A percentile compares a stretch with the other conserved stretches of the same genome.
Evolutionary conservation across 1,140 invertebrate genomes (phyloP).

Genomic region (Brachionus rotundiformis): DNA sequence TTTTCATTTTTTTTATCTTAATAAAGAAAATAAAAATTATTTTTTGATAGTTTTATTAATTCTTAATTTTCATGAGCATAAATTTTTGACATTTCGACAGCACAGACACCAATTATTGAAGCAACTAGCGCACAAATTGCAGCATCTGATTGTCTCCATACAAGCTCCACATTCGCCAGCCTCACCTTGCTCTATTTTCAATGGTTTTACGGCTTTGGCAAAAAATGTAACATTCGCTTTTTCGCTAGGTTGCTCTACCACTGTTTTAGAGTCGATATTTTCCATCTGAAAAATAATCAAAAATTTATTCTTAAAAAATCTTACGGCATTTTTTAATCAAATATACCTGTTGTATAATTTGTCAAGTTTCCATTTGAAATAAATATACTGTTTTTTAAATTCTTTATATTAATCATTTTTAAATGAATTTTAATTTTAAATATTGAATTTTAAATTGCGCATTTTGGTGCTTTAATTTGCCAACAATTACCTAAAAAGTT

Average conservation of each 20-base stretch:
- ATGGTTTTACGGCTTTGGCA: not conserved
- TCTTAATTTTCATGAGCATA: not conserved
- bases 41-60: not conserved
- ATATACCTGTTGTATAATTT: not conserved
- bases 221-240: not conserved
- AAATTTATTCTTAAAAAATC: too few relatives aligned
- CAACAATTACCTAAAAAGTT: too few relatives aligned
- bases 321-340: too few relatives aligned
- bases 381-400: too few relatives aligned
- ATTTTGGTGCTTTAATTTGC: too few relatives aligned
- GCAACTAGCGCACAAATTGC: slow-evolving; percentile 19
- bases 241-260: not conserved
- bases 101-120: slow-evolving; percentile 41
- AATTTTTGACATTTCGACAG: slow-evolving; percentile 19
- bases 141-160: not conserved
- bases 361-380: too few relatives aligned
- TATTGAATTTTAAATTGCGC: too few relatives aligned
- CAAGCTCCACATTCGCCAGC: slow-evolving; percentile 8
- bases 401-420: too few relatives aligned
- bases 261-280: not conserved
- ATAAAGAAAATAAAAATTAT: too few relatives aligned
- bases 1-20: too few relatives aligned
- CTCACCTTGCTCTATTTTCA: not conserved
- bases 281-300: not conserved
- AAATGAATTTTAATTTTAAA: too few relatives aligned